These are phyloP conservation scores for Homarus americanus DNA, from an alignment of 1,140 invertebrate species.

Conservation along the genomic window DNA sequence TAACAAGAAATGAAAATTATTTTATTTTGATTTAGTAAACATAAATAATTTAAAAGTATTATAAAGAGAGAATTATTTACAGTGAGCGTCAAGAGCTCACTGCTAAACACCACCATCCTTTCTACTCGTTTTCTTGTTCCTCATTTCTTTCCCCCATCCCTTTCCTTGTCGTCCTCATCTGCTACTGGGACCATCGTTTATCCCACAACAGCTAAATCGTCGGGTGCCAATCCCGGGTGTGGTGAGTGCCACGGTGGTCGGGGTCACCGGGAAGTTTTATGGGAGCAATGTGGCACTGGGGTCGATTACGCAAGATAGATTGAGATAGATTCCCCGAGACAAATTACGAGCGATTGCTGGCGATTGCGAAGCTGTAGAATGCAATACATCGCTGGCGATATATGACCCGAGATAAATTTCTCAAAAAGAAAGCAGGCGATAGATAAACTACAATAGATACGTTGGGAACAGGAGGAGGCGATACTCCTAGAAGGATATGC, in stretches of 20 bases:
- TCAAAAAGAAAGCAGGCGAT: slow-evolving; percentile 29
- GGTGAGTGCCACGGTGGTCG: not conserved
- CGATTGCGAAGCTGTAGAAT: slow-evolving; percentile 68
- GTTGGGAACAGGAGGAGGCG: not conserved
- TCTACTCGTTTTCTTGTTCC: not conserved
- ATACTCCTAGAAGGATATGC: not conserved
- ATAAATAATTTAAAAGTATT: no score
- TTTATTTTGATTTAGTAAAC: no score
- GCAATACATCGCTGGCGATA: slow-evolving; percentile 56
- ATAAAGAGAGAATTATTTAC: no score
- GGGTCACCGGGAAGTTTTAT: slow-evolving; percentile 47
- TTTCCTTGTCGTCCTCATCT: not conserved
- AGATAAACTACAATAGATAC: slow-evolving; percentile 52
- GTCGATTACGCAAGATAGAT: slow-evolving; percentile 67
- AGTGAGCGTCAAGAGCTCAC: no score
- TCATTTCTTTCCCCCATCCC: not conserved
- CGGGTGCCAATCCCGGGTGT: slow-evolving; percentile 3
- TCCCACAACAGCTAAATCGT: not conserved
- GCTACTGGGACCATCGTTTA: not conserved
- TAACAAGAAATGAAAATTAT: no score
- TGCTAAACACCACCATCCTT: not conserved
- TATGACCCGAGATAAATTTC: slow-evolving; percentile 54
- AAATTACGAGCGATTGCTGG: slow-evolving; percentile 68
- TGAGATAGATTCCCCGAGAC: slow-evolving; percentile 64
- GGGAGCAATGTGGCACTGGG: slow-evolving; percentile 52